Evolutionary conservation across 2,888 invertebrate species (phyloP).

Genomic region (Gymnoscelis rufifasciata): DNA sequence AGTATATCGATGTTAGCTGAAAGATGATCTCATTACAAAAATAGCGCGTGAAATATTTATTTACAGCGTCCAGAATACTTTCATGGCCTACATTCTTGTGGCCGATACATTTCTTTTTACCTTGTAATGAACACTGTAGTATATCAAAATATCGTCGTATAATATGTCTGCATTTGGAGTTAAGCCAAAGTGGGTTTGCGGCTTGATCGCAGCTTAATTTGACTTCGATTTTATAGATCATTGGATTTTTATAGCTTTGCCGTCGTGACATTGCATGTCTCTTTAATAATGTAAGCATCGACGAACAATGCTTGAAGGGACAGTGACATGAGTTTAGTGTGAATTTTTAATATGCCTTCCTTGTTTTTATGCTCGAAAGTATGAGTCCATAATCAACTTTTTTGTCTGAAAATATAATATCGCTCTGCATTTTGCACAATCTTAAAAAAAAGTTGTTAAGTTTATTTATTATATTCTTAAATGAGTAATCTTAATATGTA

Average conservation of each 20-base stretch:
- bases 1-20: background rate
- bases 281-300: constrained; percentile 9
- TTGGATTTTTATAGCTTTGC: background rate
- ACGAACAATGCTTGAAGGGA: no score
- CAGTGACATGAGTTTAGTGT: no score
- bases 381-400: no score
- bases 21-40: constrained; percentile 11
- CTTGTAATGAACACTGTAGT: background rate
- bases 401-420: no score
- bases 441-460: no score
- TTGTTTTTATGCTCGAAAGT: no score
- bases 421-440: no score
- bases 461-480: no score
- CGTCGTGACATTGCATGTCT: constrained; percentile 2
- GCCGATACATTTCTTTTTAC: background rate
- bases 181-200: constrained; percentile 38
- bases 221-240: constrained; percentile 30
- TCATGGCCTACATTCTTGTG: constrained; percentile 12
- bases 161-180: constrained; percentile 32
- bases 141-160: background rate
- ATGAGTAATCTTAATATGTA: no score
- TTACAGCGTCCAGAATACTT: constrained; percentile 10
- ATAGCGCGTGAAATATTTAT: constrained; percentile 12
- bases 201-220: constrained; percentile 42
- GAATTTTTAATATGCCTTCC: no score